Evolutionary conservation across 2,888 invertebrate genomes (phyloP).

Genomic region (Eristalis intricaria): DNA sequence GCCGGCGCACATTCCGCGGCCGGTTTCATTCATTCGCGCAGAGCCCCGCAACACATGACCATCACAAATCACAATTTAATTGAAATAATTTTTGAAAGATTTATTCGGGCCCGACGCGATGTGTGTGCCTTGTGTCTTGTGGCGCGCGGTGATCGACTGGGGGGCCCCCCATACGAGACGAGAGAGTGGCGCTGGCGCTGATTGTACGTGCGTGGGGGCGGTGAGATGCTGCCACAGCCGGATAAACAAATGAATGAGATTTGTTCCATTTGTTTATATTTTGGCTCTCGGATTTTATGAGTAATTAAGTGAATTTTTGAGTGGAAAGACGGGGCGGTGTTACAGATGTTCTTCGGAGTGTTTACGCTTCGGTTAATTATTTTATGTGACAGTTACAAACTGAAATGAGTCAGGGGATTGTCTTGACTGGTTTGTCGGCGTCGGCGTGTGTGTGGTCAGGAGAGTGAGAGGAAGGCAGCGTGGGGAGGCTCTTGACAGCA

Average conservation of each 20-base stretch:
- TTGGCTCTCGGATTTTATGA: constrained; percentile 48
- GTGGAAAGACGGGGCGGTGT: constrained; percentile 11
- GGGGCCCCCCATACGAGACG: constrained; percentile 1
- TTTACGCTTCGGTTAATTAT: constrained; percentile 68
- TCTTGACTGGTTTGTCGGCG: not conserved
- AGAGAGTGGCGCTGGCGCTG: not conserved
- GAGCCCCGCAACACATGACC: constrained; percentile 9
- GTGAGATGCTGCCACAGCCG: constrained; percentile 22
- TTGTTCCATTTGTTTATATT: constrained; percentile 46
- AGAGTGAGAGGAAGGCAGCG: not conserved
- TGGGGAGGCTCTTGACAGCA: too few relatives aligned
- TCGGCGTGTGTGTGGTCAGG: not conserved
- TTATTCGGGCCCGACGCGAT: constrained; percentile 26
- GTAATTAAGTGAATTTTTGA: constrained; percentile 61
- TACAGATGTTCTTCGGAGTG: constrained; percentile 64
- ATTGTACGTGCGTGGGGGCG: constrained; percentile 42
- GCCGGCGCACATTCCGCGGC: constrained; percentile 8
- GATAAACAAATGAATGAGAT: constrained; percentile 53
- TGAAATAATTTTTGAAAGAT: constrained; percentile 68
- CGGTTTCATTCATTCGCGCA: constrained; percentile 25
- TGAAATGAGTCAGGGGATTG: constrained; percentile 27
- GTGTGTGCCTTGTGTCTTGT: constrained; percentile 1
- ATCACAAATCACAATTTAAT: constrained; percentile 67
- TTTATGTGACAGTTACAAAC: constrained; percentile 68
- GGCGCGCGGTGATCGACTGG: constrained; percentile 13